Evolutionary conservation across 2,113 vertebrate species (phyloP).

Genomic region (Lasiurus cinereus): DNA sequence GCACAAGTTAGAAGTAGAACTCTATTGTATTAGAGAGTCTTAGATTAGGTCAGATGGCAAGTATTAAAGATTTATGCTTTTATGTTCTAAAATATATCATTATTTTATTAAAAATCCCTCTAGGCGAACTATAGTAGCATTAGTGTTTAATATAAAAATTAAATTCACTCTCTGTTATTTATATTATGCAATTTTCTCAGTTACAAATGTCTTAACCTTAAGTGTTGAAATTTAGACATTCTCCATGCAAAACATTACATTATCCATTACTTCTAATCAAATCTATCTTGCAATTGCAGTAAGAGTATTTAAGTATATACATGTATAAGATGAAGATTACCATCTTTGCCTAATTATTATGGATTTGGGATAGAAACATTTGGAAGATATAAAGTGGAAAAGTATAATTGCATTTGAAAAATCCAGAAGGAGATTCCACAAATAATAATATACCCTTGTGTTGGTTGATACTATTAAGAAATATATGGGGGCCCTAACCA

Average conservation of each 20-base stretch:
- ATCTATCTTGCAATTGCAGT: neutral
- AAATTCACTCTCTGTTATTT: neutral
- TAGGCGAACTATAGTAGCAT: neutral
- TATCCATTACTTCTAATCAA: neutral
- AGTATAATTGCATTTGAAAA: neutral
- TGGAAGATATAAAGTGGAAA: neutral
- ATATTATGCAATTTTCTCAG: neutral
- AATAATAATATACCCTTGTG: neutral
- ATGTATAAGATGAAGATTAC: neutral
- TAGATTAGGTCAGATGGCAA: neutral
- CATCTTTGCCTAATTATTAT: neutral
- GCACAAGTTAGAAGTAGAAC: neutral
- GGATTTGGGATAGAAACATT: neutral
- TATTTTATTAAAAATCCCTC: neutral
- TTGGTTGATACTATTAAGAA: neutral
- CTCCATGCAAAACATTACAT: neutral
- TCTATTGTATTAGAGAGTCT: neutral
- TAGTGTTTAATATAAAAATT: constrained; percentile 9
- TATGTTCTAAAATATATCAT: neutral
- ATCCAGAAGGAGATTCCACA: neutral
- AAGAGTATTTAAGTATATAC: neutral
- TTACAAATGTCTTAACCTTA: neutral
- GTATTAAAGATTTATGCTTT: neutral
- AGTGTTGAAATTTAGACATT: neutral
- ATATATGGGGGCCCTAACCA: neutral